Evolutionary conservation across 2,888 invertebrate species (phyloP).

Genomic region (Dasysyrphus tricinctus): DNA sequence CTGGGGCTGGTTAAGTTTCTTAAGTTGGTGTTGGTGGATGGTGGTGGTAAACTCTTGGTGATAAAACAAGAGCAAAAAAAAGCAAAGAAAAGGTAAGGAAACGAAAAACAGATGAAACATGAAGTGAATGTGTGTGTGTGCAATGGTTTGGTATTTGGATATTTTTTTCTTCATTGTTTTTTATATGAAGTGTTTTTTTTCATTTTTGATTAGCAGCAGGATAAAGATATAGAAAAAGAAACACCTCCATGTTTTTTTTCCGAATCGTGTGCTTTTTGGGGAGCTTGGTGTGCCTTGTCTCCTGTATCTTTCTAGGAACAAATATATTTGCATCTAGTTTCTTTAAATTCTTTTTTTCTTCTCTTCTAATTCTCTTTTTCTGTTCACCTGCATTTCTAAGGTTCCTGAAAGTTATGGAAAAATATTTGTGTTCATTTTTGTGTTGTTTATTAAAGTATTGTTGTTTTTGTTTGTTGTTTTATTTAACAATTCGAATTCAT

Average conservation of each 20-base stretch:
- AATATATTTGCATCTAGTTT: constrained; percentile 11
- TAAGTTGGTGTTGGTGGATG: background rate
- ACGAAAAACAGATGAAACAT: background rate
- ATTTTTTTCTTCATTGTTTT: constrained; percentile 4
- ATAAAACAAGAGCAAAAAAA: background rate
- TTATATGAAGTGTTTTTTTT: background rate
- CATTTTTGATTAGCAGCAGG: background rate
- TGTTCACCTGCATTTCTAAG: constrained; percentile 1
- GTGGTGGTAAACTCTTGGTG: constrained; percentile 16
- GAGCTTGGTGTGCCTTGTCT: background rate
- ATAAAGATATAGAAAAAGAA: constrained; percentile 12
- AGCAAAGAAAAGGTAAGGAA: constrained; percentile 15
- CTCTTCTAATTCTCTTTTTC: background rate
- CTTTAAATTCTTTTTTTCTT: background rate
- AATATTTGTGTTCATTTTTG: background rate
- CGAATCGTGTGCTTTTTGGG: background rate
- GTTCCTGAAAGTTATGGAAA: background rate
- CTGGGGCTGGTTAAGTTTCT: background rate
- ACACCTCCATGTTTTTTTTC: constrained; percentile 1
- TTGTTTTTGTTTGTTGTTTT: background rate
- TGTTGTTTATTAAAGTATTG: background rate
- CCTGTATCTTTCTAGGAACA: constrained; percentile 9
- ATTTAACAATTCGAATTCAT: background rate
- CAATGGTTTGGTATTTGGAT: constrained; percentile 4
- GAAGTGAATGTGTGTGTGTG: background rate